Evolutionary conservation across 92 coral and sea anemone genomes (phyloP).

Genomic region (Siderastrea radians): DNA sequence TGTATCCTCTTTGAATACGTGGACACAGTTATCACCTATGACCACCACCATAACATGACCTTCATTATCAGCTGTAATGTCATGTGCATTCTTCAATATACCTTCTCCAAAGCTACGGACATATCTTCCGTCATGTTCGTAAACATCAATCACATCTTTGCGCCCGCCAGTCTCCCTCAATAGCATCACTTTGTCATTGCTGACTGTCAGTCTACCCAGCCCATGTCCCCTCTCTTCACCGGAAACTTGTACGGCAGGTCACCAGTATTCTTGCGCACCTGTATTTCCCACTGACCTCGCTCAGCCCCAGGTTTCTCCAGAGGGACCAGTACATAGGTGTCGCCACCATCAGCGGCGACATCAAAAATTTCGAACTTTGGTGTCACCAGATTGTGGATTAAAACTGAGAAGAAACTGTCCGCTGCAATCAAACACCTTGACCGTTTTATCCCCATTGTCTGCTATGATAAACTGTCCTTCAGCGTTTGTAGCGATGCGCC

Average conservation of each 20-base stretch:
- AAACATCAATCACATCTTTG: neutral
- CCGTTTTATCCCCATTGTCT: too few relatives aligned
- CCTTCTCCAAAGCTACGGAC: too few relatives aligned
- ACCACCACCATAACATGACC: neutral
- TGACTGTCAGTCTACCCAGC: neutral
- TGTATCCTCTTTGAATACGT: neutral
- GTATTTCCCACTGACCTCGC: neutral
- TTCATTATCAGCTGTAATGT: slow-evolving; percentile 1
- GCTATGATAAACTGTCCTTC: neutral
- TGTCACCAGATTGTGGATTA: neutral
- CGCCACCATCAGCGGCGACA: neutral
- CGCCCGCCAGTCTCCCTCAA: neutral
- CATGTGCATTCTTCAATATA: neutral
- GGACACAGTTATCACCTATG: neutral
- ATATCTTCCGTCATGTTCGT: neutral
- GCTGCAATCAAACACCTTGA: slow-evolving; percentile 5
- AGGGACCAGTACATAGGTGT: neutral
- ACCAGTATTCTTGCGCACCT: neutral
- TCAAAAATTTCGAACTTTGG: neutral
- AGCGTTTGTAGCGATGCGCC: neutral
- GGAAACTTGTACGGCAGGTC: slow-evolving; percentile 6
- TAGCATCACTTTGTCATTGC: too few relatives aligned
- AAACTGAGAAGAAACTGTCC: neutral
- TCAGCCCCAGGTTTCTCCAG: neutral
- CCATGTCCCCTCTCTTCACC: neutral